Percentiles rank a stretch among this genome's conserved stretches.
phyloP scores from a whole-genome alignment of 2,888 invertebrate genomes.

The Physocephala rufipes region DNA sequence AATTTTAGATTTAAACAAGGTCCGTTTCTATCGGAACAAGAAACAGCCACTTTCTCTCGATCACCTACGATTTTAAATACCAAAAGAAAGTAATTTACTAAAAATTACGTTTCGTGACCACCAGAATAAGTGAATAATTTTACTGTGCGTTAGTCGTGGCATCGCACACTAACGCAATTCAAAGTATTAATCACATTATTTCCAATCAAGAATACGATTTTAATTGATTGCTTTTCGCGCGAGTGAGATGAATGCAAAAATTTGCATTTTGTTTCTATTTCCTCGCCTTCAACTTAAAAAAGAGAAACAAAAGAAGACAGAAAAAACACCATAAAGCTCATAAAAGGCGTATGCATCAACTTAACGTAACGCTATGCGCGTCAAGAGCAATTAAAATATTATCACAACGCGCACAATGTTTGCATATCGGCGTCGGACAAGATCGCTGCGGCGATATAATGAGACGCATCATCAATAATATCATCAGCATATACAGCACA shows the following conservation, averaged over 20 bases:
- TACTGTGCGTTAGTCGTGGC: not conserved
- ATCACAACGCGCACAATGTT: slow-evolving; percentile 27
- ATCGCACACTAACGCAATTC: not conserved
- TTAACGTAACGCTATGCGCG: slow-evolving; percentile 14
- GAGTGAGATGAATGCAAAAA: not conserved
- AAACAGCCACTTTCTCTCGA: no score
- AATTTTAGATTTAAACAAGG: no score
- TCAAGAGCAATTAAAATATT: slow-evolving; percentile 25
- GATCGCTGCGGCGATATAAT: slow-evolving; percentile 19
- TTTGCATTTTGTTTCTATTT: slow-evolving; percentile 7
- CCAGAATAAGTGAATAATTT: no score
- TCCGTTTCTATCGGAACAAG: no score
- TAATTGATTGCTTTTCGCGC: slow-evolving; percentile 28
- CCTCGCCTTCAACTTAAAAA: not conserved
- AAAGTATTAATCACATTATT: slow-evolving; percentile 9
- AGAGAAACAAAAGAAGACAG: no score
- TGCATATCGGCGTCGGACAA: slow-evolving; percentile 19
- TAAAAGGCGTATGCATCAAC: slow-evolving; percentile 17
- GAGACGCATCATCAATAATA: not conserved
- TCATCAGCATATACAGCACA: slow-evolving; percentile 3
- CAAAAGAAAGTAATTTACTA: no score
- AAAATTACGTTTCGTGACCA: no score
- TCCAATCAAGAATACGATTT: slow-evolving; percentile 30
- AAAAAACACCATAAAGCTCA: not conserved
- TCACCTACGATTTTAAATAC: no score